A percentile compares a stretch with the other conserved stretches of the same genome.
Conservation (phyloP, 2,888 invertebrate species). For the Drosophila tanythrix region DNA sequence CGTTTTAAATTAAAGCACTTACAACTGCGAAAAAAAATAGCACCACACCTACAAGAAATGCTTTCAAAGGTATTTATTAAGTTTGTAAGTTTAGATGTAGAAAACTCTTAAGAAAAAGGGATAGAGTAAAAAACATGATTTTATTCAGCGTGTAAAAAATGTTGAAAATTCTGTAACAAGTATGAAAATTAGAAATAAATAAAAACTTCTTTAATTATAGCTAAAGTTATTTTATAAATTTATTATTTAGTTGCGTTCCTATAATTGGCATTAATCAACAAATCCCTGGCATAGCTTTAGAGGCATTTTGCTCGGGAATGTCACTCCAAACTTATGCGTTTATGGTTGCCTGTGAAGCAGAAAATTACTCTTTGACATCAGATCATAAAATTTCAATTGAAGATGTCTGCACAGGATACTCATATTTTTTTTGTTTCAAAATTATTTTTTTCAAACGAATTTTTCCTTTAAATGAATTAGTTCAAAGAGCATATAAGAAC, state of each 20-base stretch:
- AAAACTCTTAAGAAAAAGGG: neutral
- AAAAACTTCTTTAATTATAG: neutral
- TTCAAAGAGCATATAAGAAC: neutral
- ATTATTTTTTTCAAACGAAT: neutral
- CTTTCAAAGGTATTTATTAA: neutral
- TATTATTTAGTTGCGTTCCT: neutral
- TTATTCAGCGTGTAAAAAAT: neutral
- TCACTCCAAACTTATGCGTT: neutral
- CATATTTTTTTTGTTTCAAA: rapidly evolving
- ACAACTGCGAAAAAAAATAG: neutral
- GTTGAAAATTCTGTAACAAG: neutral
- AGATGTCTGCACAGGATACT: neutral
- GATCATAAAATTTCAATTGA: neutral
- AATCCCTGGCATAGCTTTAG: neutral
- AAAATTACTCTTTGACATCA: neutral
- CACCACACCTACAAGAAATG: neutral
- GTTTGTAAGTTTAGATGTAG: neutral
- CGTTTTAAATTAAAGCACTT: neutral
- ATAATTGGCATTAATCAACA: neutral
- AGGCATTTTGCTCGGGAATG: neutral
- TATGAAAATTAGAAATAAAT: neutral
- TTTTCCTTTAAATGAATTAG: neutral
- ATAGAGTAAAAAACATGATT: neutral
- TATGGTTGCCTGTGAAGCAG: neutral
- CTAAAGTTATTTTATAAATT: neutral